phyloP scores from a whole-genome alignment of 2,113 vertebrate genomes.

The Syngnathus typhle region DNA sequence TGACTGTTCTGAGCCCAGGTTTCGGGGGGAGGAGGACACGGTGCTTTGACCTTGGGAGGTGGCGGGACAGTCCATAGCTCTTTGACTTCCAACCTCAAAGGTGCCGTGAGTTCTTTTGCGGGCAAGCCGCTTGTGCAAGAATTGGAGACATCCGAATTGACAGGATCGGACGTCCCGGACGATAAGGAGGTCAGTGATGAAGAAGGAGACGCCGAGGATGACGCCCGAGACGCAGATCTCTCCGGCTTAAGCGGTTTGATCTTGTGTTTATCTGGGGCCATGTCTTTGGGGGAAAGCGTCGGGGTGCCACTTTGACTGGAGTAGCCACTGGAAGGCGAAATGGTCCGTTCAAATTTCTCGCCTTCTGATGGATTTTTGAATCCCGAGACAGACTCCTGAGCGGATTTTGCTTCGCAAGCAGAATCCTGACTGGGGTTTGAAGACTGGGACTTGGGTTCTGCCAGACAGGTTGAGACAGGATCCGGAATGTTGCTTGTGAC shows the following conservation, averaged over 20 bases:
- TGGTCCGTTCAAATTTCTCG: conserved; percentile 78
- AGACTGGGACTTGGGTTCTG: conserved; percentile 32
- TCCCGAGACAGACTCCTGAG: conserved; percentile 49
- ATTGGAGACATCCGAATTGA: conserved; percentile 42
- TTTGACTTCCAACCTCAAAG: conserved; percentile 31
- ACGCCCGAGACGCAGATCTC: conserved; percentile 70
- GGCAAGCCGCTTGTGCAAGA: conserved; percentile 24
- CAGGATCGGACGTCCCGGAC: conserved; percentile 74
- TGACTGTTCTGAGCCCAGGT: conserved; percentile 69
- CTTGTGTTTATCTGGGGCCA: conserved; percentile 70
- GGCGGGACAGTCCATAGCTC: conserved; percentile 79
- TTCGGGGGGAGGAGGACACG: conserved; percentile 80
- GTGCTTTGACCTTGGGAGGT: conserved; percentile 85
- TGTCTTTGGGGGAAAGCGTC: conserved; percentile 78
- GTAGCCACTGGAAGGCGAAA: conserved; percentile 96
- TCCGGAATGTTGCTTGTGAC: conserved; percentile 12
- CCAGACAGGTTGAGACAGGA: conserved; percentile 15
- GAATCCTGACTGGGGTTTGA: conserved; percentile 42
- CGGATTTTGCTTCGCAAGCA: conserved; percentile 26
- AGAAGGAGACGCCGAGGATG: conserved; percentile 78
- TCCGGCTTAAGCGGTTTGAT: conserved; percentile 80
- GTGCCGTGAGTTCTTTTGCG: conserved; percentile 19
- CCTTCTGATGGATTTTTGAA: conserved; percentile 57
- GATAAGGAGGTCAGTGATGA: conserved; percentile 84
- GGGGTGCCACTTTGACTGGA: conserved; percentile 95